Evolutionary conservation across 2,797 vertebrate genomes (phyloP).

Genomic region (Passerculus sandwichensis): DNA sequence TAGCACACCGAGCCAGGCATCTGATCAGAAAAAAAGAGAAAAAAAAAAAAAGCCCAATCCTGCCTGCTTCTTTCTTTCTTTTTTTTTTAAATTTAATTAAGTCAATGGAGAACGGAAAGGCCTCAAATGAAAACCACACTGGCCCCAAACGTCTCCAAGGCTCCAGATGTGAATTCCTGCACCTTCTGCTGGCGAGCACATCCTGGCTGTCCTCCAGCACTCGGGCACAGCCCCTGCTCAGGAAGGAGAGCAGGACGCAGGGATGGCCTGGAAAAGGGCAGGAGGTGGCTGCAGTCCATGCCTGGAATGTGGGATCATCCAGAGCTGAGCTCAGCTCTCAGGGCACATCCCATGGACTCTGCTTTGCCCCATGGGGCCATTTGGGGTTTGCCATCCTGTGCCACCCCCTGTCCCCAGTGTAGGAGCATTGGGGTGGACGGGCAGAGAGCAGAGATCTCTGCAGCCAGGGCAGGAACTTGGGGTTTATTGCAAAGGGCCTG

Average conservation of each 20-base stretch:
- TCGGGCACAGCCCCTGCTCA: background rate
- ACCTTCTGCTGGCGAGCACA: background rate
- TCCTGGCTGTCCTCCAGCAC: background rate
- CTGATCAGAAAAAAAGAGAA: background rate
- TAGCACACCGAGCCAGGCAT: background rate
- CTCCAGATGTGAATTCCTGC: constrained; percentile 34
- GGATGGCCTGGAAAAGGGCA: background rate
- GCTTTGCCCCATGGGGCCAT: background rate
- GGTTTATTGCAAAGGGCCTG: too few relatives aligned
- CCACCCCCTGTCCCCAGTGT: fast-evolving
- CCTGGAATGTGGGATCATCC: fast-evolving
- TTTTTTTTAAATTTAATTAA: background rate
- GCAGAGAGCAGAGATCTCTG: too few relatives aligned
- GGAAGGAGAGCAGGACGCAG: fast-evolving
- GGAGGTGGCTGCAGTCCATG: background rate
- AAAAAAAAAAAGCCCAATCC: background rate
- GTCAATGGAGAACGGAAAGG: constrained; percentile 4
- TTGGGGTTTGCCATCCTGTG: background rate
- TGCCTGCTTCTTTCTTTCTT: background rate
- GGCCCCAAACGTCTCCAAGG: background rate
- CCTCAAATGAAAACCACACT: constrained; percentile 38
- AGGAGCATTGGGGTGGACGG: too few relatives aligned
- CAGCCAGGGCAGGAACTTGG: too few relatives aligned
- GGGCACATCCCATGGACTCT: fast-evolving
- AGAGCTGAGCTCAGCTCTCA: fast-evolving